phyloP scores from a whole-genome alignment of 1,140 invertebrate genomes.

The Pogonus chalceus region DNA sequence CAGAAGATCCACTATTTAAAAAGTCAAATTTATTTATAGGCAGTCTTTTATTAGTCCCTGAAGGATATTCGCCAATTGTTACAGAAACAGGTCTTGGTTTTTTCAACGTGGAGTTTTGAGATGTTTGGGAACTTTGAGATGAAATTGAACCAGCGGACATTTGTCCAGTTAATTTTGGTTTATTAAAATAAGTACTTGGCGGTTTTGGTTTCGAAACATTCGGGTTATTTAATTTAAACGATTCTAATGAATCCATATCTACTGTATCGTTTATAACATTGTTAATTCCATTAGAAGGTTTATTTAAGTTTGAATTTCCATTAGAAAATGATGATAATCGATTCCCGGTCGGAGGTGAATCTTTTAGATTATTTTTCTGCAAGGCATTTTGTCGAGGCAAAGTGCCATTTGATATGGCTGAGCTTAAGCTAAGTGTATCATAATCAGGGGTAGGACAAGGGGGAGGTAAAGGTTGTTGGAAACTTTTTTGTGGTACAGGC shows the following conservation, averaged over 20 bases:
- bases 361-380: no score
- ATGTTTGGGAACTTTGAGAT: conserved; percentile 10
- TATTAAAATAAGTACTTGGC: conserved; percentile 54
- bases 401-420: conserved; percentile 26
- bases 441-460: conserved; percentile 56
- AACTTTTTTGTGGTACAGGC: conserved; percentile 34
- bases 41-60: conserved; percentile 42
- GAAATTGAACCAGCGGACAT: conserved; percentile 10
- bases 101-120: conserved; percentile 13
- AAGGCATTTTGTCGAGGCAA: conserved; percentile 12
- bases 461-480: conserved; percentile 26
- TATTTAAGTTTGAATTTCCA: neutral
- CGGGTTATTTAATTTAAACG: conserved; percentile 55
- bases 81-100: conserved; percentile 42
- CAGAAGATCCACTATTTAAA: conserved; percentile 40
- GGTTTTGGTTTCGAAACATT: conserved; percentile 47
- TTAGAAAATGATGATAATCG: neutral
- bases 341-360: neutral
- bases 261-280: conserved; percentile 41
- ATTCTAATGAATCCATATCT: conserved; percentile 62
- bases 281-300: conserved; percentile 11
- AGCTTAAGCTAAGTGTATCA: conserved; percentile 33
- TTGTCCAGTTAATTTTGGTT: conserved; percentile 21
- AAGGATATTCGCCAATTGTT: conserved; percentile 57
- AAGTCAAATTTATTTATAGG: conserved; percentile 59